phyloP scores from a whole-genome alignment of 2,113 vertebrate species.

The Leptocoma aspasia region DNA sequence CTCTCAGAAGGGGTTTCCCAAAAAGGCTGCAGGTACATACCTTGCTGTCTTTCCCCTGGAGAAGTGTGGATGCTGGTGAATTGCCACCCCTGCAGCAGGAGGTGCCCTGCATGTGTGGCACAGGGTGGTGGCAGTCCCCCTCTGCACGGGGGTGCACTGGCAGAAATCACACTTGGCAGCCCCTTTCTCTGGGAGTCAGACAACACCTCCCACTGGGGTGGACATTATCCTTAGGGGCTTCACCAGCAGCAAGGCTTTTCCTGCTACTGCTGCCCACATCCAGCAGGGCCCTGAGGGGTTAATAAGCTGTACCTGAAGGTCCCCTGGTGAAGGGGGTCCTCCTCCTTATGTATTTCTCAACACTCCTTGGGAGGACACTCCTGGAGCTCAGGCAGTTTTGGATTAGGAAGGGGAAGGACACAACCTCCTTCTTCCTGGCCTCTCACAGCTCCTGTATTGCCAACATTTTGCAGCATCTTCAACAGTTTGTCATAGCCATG shows the following conservation, averaged over 20 bases:
- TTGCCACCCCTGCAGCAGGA: neutral
- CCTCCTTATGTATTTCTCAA: neutral
- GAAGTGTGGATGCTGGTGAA: neutral
- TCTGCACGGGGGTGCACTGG: fast-evolving
- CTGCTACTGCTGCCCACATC: neutral
- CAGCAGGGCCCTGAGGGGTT: neutral
- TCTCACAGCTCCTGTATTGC: neutral
- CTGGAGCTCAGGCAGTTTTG: neutral
- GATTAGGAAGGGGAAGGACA: neutral
- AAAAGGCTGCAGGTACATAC: neutral
- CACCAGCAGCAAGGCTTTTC: too few relatives aligned
- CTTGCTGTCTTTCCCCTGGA: neutral
- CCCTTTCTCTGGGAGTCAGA: neutral
- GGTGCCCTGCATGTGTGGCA: fast-evolving
- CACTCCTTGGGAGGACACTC: neutral
- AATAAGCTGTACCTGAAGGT: neutral
- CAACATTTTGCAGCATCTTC: neutral
- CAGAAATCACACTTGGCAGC: neutral
- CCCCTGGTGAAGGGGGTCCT: neutral
- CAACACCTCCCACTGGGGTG: fast-evolving
- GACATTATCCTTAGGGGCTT: neutral
- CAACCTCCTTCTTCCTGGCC: neutral
- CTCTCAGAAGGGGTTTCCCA: neutral
- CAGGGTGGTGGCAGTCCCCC: too few relatives aligned
- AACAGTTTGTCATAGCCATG: neutral